A percentile compares a stretch with the other conserved stretches of the same genome.
phyloP scores from a whole-genome alignment of 2,888 invertebrate genomes.

The Sarcophaga subvicina region DNA sequence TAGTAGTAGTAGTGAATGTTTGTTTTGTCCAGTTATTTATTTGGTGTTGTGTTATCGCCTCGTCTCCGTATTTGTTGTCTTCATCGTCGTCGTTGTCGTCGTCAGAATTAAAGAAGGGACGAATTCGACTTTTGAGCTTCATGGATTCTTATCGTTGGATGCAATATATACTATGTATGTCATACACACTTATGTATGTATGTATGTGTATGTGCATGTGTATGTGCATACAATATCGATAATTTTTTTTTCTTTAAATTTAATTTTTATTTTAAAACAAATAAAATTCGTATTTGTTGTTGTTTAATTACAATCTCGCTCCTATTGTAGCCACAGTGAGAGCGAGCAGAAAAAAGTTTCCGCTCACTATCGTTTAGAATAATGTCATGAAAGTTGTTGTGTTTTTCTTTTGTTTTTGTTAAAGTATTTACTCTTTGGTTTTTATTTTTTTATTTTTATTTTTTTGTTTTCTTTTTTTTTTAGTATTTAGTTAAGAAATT shows the following conservation, averaged over 20 bases:
- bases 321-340: background rate
- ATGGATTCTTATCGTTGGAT: constrained; percentile 60
- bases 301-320: background rate
- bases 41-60: background rate
- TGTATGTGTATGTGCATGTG: background rate
- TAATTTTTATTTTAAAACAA: background rate
- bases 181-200: background rate
- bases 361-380: constrained; percentile 21
- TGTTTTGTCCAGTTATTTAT: constrained; percentile 40
- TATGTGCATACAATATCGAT: background rate
- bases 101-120: constrained; percentile 60
- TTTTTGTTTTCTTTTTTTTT: background rate
- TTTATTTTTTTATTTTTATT: too few relatives aligned
- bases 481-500: too few relatives aligned
- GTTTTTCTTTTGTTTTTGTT: background rate
- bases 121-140: constrained; percentile 48
- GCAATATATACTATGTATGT: constrained; percentile 21
- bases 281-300: background rate
- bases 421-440: constrained; percentile 25
- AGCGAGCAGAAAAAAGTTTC: constrained; percentile 16
- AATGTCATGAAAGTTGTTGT: background rate
- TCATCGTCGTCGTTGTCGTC: constrained; percentile 23
- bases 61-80: too few relatives aligned
- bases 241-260: background rate
- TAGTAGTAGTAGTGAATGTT: background rate